Percentiles rank a stretch among this genome's conserved stretches.
Conservation (phyloP, 2,888 invertebrate genomes). For the Adineta ricciae region DNA sequence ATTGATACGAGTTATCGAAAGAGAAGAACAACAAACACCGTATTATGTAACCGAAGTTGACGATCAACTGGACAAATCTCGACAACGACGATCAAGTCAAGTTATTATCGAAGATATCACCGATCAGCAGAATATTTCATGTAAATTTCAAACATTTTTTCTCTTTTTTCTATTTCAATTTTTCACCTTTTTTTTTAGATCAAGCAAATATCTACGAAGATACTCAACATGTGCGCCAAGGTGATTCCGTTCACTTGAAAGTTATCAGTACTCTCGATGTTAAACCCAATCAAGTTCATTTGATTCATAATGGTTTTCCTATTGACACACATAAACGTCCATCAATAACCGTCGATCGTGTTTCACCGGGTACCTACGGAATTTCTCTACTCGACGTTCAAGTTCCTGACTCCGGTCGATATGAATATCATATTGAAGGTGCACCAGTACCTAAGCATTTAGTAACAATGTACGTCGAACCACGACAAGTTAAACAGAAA, state of each 20-base stretch:
- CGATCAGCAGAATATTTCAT: not conserved
- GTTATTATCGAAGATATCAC: conserved; percentile 9
- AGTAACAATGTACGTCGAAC: conserved; percentile 11
- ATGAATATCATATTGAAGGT: conserved; percentile 4
- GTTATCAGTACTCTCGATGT: not conserved
- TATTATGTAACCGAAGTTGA: not conserved
- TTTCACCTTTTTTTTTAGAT: not conserved
- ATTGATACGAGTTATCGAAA: not conserved
- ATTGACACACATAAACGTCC: not conserved
- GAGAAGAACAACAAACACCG: not conserved
- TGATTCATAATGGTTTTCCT: not conserved
- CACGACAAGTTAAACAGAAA: not conserved
- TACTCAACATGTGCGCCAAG: not conserved
- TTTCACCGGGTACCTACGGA: not conserved
- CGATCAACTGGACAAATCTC: not conserved
- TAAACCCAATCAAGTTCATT: not conserved
- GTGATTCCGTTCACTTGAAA: not conserved
- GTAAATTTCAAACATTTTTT: not conserved
- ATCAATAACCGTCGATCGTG: not conserved
- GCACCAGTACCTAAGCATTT: not conserved
- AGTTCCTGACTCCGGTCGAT: not conserved
- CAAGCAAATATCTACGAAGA: not conserved
- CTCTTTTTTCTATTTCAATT: too few relatives aligned
- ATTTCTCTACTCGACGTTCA: not conserved
- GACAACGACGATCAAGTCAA: not conserved